Percentiles rank a stretch among this genome's conserved stretches.
Evolutionary conservation across 1,140 invertebrate species (phyloP).

Genomic region (Bombus superbus): DNA sequence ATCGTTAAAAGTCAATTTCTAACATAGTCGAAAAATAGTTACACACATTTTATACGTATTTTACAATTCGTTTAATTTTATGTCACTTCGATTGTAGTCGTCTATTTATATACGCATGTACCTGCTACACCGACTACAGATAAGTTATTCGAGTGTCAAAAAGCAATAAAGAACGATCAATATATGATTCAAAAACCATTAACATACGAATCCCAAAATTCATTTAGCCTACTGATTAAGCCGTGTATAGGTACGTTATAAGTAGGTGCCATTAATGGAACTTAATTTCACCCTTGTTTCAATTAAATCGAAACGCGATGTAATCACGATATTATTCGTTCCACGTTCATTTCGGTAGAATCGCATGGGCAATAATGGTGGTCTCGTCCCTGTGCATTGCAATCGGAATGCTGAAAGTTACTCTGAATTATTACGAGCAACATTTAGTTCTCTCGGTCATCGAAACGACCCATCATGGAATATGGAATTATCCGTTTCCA

Average conservation of each 20-base stretch:
- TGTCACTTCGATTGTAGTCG: not conserved
- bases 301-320: slow-evolving; percentile 4
- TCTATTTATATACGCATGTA: not conserved
- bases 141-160: not conserved
- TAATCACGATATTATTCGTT: slow-evolving; percentile 9
- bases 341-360: slow-evolving; percentile 62
- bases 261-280: not conserved
- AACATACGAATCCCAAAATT: not conserved
- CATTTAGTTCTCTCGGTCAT: slow-evolving; percentile 84
- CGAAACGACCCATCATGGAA: slow-evolving; percentile 87
- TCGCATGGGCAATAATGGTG: slow-evolving; percentile 81
- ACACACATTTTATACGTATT: not conserved
- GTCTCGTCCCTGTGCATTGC: slow-evolving; percentile 78
- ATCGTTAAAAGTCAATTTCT: no score
- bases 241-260: no score
- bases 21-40: no score
- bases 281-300: not conserved
- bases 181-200: not conserved
- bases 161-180: not conserved
- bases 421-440: slow-evolving; percentile 80
- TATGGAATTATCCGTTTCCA: slow-evolving; percentile 88
- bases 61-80: not conserved
- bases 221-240: not conserved
- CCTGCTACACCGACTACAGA: not conserved
- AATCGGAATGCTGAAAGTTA: slow-evolving; percentile 78